phyloP scores from a whole-genome alignment of 2,888 invertebrate species.

The Petrolisthes cinctipes region DNA sequence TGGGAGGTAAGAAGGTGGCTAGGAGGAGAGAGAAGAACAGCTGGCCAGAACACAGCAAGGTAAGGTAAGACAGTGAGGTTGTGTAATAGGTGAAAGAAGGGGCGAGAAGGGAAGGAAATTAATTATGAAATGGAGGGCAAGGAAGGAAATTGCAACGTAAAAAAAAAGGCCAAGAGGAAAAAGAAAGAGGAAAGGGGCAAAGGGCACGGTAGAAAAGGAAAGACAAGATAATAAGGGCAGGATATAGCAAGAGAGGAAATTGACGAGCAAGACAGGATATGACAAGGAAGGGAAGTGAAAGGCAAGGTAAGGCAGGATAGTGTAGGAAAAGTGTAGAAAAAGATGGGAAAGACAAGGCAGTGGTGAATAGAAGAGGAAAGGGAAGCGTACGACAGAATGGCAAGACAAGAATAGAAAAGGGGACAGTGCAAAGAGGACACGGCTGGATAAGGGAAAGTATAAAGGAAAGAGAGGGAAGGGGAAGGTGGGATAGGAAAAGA shows the following conservation, averaged over 20 bases:
- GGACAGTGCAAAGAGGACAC: neutral
- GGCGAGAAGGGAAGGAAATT: neutral
- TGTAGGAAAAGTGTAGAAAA: neutral
- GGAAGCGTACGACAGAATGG: neutral
- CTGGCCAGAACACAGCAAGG: neutral
- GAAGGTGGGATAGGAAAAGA: too few species aligned
- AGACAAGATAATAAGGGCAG: neutral
- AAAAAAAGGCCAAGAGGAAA: neutral
- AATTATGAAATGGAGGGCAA: neutral
- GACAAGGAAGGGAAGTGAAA: neutral
- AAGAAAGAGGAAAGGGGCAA: neutral
- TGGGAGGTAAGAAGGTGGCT: neutral
- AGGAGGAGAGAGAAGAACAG: neutral
- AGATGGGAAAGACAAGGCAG: neutral
- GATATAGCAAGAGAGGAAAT: neutral
- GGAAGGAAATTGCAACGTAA: neutral
- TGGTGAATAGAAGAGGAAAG: neutral
- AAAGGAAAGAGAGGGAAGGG: neutral
- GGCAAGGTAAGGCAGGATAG: neutral
- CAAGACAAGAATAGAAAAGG: neutral
- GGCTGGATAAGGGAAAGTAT: slow-evolving; percentile 11
- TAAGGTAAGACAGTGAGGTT: neutral
- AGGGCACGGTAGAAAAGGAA: neutral
- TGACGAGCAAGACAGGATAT: neutral
- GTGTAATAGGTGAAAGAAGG: neutral